A percentile compares a stretch with the other conserved stretches of the same genome.
Evolutionary conservation across 2,888 invertebrate genomes (phyloP).

Genomic region (Fragum whitleyi): DNA sequence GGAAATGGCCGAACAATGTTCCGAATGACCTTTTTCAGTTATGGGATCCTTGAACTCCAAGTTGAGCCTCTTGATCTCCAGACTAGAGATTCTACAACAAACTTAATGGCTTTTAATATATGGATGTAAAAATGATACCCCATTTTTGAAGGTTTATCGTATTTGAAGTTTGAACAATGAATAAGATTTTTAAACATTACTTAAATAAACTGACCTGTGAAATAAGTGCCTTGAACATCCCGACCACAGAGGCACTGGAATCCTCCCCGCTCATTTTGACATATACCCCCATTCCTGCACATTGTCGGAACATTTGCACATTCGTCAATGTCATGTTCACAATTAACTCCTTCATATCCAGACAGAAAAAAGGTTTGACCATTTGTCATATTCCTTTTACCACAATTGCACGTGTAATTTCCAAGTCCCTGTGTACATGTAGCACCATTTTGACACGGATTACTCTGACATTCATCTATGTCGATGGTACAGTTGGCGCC

Average conservation of each 20-base stretch:
- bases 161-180: too few relatives aligned
- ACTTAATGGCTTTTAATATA: too few relatives aligned
- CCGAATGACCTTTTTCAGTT: too few relatives aligned
- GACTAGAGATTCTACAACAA: too few relatives aligned
- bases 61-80: too few relatives aligned
- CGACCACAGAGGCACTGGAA: slow-evolving; percentile 71
- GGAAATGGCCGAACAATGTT: too few relatives aligned
- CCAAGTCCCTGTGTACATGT: slow-evolving; percentile 61
- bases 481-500: slow-evolving; percentile 64
- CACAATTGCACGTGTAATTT: slow-evolving; percentile 63
- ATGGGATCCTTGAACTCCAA: too few relatives aligned
- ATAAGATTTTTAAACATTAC: too few relatives aligned
- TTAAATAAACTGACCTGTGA: slow-evolving; percentile 59
- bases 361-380: slow-evolving; percentile 60
- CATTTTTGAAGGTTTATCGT: too few relatives aligned
- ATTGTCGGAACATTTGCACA: slow-evolving; percentile 66
- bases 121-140: too few relatives aligned
- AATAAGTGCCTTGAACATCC: slow-evolving; percentile 60
- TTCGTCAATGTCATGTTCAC: slow-evolving; percentile 73
- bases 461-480: slow-evolving; percentile 71
- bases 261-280: slow-evolving; percentile 61
- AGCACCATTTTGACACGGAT: slow-evolving; percentile 79
- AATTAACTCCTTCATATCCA: slow-evolving; percentile 79
- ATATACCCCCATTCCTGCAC: slow-evolving; percentile 73
- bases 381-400: slow-evolving; percentile 31